Evolutionary conservation across 2,888 invertebrate species (phyloP).

Genomic region (Chalcis sispes): DNA sequence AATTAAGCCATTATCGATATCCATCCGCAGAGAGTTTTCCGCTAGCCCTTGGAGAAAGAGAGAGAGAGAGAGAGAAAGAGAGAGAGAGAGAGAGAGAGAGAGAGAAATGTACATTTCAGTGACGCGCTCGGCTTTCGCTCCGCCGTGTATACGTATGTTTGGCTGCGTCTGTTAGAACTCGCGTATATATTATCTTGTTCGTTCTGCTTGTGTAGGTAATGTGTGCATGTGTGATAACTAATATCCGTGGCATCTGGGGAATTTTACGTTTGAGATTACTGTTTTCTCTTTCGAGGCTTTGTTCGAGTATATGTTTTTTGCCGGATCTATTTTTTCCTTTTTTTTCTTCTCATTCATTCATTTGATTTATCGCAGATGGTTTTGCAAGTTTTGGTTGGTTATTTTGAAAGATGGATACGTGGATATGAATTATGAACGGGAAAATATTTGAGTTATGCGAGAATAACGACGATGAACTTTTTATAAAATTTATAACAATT

Average conservation of each 20-base stretch:
- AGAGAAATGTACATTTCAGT: no score
- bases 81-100: no score
- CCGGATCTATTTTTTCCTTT: not conserved
- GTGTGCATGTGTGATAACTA: not conserved
- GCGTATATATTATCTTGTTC: conserved; percentile 19
- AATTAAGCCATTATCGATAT: conserved; percentile 59
- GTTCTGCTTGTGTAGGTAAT: not conserved
- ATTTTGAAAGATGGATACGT: no score
- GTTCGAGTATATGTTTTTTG: no score
- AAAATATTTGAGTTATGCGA: no score
- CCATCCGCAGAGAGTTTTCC: conserved; percentile 33
- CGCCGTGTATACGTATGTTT: not conserved
- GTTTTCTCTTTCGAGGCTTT: no score
- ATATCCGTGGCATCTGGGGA: conserved; percentile 12
- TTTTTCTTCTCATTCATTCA: no score
- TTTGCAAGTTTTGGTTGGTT: not conserved
- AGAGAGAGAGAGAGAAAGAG: no score
- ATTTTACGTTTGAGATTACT: not conserved
- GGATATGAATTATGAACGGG: no score
- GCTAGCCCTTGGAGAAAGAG: conserved; percentile 8
- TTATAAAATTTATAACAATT: no score
- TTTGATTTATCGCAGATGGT: not conserved
- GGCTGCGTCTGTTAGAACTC: not conserved
- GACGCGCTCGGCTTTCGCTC: no score
- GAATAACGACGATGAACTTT: no score